A percentile compares a stretch with the other conserved stretches of the same genome.
Evolutionary conservation across 2,888 invertebrate species (phyloP).

Genomic region (Sicus ferrugineus): DNA sequence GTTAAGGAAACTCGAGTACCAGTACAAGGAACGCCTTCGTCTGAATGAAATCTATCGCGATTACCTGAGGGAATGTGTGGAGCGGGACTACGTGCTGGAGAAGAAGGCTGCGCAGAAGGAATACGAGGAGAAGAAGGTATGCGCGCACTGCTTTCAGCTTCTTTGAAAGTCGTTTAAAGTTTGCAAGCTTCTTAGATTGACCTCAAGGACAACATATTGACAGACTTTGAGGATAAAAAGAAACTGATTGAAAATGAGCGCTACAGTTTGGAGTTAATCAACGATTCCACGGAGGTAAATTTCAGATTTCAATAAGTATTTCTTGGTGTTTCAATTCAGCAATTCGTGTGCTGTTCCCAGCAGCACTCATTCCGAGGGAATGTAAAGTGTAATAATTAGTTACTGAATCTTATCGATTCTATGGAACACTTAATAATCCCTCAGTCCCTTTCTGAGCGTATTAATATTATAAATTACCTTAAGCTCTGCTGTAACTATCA

Average conservation of each 20-base stretch:
- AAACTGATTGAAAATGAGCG: constrained; percentile 89
- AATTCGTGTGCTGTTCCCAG: too few species aligned
- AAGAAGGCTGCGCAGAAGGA: constrained; percentile 90
- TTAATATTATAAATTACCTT: not conserved
- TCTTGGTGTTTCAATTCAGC: too few species aligned
- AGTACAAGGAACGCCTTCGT: constrained; percentile 80
- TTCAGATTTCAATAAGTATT: too few species aligned
- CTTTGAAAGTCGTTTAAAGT: not conserved
- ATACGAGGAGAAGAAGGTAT: constrained; percentile 91
- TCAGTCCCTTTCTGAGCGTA: not conserved
- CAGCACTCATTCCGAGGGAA: too few species aligned
- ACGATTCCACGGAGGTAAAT: constrained; percentile 81
- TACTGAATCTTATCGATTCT: too few species aligned
- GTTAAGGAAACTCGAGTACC: constrained; percentile 81
- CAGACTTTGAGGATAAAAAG: constrained; percentile 92
- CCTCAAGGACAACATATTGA: constrained; percentile 84
- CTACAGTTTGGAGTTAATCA: constrained; percentile 87
- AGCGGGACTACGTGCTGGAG: constrained; percentile 86
- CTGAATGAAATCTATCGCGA: constrained; percentile 81
- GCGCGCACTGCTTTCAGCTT: not conserved
- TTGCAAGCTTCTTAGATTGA: constrained; percentile 66
- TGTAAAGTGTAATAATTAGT: too few species aligned
- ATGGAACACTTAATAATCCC: not conserved
- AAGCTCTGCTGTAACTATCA: too few species aligned
- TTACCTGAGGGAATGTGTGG: constrained; percentile 85